A percentile compares a stretch with the other conserved stretches of the same genome.
Conservation (phyloP, 2,888 invertebrate genomes). For the Lochmaea capreae region DNA sequence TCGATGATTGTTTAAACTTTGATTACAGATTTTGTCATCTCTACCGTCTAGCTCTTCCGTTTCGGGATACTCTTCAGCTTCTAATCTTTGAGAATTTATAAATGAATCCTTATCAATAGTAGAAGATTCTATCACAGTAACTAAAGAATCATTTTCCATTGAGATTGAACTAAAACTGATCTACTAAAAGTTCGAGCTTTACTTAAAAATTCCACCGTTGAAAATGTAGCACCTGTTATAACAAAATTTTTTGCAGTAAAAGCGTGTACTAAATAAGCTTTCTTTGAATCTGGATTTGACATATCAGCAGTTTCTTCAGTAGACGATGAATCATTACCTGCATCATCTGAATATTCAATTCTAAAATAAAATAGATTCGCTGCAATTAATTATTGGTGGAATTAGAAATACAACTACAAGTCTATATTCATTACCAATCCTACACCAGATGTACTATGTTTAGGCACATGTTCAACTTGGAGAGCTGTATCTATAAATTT, state of each 20-base stretch:
- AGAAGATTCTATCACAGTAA: conserved; percentile 34
- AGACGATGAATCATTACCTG: conserved; percentile 74
- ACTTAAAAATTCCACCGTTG: conserved; percentile 83
- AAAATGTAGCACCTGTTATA: conserved; percentile 83
- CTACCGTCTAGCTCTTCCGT: conserved; percentile 54
- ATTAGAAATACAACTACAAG: conserved; percentile 68
- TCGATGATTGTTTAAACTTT: conserved; percentile 38
- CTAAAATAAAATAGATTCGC: conserved; percentile 64
- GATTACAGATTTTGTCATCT: conserved; percentile 49
- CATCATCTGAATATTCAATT: conserved; percentile 89
- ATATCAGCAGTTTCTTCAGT: conserved; percentile 69
- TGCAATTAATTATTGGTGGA: background rate
- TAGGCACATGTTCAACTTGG: conserved; percentile 87
- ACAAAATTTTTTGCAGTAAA: conserved; percentile 86
- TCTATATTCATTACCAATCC: conserved; percentile 86
- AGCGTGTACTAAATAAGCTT: conserved; percentile 79
- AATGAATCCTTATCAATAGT: conserved; percentile 28
- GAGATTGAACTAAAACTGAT: conserved; percentile 54
- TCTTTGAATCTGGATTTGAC: conserved; percentile 67
- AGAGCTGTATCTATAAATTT: conserved; percentile 85
- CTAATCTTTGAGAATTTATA: conserved; percentile 1
- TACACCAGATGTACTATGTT: conserved; percentile 80
- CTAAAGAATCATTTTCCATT: conserved; percentile 40
- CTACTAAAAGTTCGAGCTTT: conserved; percentile 63
- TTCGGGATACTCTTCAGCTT: background rate